phyloP scores from a whole-genome alignment of 2,113 vertebrate genomes.

The Sinocyclocheilus grahami region DNA sequence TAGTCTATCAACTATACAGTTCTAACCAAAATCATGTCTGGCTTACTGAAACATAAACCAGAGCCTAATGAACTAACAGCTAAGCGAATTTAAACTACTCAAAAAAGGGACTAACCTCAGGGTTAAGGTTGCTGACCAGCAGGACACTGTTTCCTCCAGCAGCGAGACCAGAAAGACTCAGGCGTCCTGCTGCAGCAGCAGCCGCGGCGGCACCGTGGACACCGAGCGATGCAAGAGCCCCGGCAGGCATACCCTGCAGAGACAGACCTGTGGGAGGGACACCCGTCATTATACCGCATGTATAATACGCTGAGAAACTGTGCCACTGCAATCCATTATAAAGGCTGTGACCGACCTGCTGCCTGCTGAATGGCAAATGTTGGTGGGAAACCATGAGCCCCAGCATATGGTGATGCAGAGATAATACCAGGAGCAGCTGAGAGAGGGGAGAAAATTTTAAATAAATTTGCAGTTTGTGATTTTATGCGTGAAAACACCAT shows the following conservation, averaged over 20 bases:
- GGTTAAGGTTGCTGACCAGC: slow-evolving; percentile 95
- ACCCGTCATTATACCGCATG: neutral
- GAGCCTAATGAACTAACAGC: neutral
- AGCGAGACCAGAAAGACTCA: slow-evolving; percentile 83
- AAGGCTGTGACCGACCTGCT: slow-evolving; percentile 72
- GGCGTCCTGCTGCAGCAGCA: slow-evolving; percentile 80
- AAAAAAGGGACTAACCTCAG: slow-evolving; percentile 84
- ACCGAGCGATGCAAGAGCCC: slow-evolving; percentile 88
- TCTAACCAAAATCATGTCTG: neutral
- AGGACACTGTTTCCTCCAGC: slow-evolving; percentile 86
- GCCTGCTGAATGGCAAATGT: slow-evolving; percentile 92
- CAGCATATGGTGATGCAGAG: slow-evolving; percentile 90
- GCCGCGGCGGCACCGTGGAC: slow-evolving; percentile 81
- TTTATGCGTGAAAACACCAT: neutral
- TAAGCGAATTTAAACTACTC: neutral
- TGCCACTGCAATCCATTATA: too few species aligned
- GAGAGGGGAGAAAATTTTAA: slow-evolving; percentile 49
- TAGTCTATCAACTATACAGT: neutral
- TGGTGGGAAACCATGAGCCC: slow-evolving; percentile 89
- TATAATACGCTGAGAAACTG: neutral
- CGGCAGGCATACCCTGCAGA: slow-evolving; percentile 84
- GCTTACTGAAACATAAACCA: neutral
- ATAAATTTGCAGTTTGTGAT: neutral
- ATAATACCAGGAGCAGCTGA: slow-evolving; percentile 91
- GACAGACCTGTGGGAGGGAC: slow-evolving; percentile 80